Conservation (phyloP, 2,113 vertebrate genomes). For the Sarotherodon lohbergeri region DNA sequence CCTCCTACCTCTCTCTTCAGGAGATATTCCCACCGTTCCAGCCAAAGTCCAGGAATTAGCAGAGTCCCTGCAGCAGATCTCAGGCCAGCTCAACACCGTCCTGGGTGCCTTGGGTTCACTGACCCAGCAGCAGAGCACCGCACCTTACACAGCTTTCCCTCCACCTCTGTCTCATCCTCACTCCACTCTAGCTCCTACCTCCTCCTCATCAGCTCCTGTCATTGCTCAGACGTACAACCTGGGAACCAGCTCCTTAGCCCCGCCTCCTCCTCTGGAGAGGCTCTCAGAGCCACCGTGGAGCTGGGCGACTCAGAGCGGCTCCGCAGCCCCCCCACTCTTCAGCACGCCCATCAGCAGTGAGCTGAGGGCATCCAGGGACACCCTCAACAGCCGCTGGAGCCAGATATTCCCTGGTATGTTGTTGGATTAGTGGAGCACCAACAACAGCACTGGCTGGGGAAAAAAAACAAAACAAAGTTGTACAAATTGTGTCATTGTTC, state of each 20-base stretch:
- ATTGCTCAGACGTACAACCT: background rate
- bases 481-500: background rate
- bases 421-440: background rate
- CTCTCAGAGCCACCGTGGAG: conserved; percentile 32
- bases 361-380: conserved; percentile 59
- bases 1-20: background rate
- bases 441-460: background rate
- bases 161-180: conserved; percentile 12
- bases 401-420: conserved; percentile 81
- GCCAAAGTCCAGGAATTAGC: conserved; percentile 78
- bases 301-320: conserved; percentile 34
- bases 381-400: conserved; percentile 76
- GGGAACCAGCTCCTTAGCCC: background rate
- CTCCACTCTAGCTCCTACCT: background rate
- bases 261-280: background rate
- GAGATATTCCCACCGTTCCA: conserved; percentile 22
- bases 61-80: conserved; percentile 81
- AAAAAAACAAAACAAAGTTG: background rate
- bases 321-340: background rate
- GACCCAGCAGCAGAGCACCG: conserved; percentile 6
- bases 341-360: conserved; percentile 4
- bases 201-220: background rate
- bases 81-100: conserved; percentile 77
- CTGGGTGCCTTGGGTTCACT: conserved; percentile 74
- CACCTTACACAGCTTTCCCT: conserved; percentile 12